Evolutionary conservation across 2,113 vertebrate genomes (phyloP).

Genomic region (Pangasianodon gigas): DNA sequence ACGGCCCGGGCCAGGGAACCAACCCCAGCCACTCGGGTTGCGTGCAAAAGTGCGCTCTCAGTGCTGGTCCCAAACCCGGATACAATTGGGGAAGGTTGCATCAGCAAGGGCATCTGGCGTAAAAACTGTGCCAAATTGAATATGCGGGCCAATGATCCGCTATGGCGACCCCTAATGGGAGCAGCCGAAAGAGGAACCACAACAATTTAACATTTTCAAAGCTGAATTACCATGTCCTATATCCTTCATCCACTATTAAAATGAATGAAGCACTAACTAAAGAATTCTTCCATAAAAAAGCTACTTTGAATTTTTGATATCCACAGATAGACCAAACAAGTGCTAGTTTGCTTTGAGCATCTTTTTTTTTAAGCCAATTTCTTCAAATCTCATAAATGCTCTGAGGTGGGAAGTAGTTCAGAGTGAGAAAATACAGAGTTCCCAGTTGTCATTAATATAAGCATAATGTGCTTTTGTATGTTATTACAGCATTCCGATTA

Average conservation of each 20-base stretch:
- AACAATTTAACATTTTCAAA: no score
- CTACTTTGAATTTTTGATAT: neutral
- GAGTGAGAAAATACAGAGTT: neutral
- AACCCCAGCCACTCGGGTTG: no score
- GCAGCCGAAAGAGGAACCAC: no score
- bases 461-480: neutral
- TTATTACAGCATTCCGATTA: constrained; percentile 6
- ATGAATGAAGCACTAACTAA: neutral
- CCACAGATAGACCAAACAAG: neutral
- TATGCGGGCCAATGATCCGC: no score
- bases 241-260: neutral
- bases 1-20: no score
- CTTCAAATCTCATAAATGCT: neutral
- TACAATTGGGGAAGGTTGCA: no score
- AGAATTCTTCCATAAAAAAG: neutral
- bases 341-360: neutral
- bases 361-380: neutral
- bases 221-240: neutral
- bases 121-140: no score
- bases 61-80: no score
- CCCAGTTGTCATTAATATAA: neutral
- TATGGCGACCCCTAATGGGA: no score
- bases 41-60: no score
- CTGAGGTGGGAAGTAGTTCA: neutral
- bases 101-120: no score